Percentiles rank a stretch among this genome's conserved stretches.
Evolutionary conservation across 1,140 invertebrate genomes (phyloP).

Genomic region (Brachionus rotundiformis): DNA sequence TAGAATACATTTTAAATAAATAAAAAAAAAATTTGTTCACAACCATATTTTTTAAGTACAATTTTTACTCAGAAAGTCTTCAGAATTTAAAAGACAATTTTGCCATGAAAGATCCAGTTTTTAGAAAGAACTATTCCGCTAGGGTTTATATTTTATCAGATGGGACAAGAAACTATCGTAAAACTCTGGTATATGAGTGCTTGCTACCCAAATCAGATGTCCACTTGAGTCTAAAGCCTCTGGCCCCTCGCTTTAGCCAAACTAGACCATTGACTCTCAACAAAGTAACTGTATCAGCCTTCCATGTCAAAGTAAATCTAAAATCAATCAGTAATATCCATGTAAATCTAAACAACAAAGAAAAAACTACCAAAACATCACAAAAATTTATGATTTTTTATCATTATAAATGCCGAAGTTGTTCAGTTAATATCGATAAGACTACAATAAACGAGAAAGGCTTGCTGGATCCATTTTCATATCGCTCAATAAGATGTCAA

Average conservation of each 20-base stretch:
- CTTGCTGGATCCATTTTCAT: background rate
- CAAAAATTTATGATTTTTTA: conserved; percentile 49
- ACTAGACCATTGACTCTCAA: background rate
- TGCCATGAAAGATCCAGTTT: background rate
- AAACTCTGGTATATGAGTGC: conserved; percentile 31
- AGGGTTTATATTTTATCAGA: conserved; percentile 37
- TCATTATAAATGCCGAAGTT: conserved; percentile 36
- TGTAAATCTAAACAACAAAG: background rate
- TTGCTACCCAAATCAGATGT: conserved; percentile 40
- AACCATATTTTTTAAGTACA: conserved; percentile 12
- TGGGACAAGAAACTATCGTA: background rate
- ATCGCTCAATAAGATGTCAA: conserved; percentile 29
- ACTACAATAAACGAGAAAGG: background rate
- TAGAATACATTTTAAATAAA: background rate
- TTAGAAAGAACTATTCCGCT: background rate
- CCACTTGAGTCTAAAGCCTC: conserved; percentile 12
- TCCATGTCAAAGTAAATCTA: conserved; percentile 38
- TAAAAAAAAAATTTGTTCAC: background rate
- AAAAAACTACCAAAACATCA: background rate
- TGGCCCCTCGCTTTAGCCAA: conserved; percentile 27
- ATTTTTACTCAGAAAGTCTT: conserved; percentile 17
- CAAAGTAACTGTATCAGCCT: conserved; percentile 27
- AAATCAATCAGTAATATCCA: conserved; percentile 1
- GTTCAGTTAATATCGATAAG: background rate
- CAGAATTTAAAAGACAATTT: background rate